Evolutionary conservation across 2,888 invertebrate species (phyloP).

Genomic region (Sesia apiformis): DNA sequence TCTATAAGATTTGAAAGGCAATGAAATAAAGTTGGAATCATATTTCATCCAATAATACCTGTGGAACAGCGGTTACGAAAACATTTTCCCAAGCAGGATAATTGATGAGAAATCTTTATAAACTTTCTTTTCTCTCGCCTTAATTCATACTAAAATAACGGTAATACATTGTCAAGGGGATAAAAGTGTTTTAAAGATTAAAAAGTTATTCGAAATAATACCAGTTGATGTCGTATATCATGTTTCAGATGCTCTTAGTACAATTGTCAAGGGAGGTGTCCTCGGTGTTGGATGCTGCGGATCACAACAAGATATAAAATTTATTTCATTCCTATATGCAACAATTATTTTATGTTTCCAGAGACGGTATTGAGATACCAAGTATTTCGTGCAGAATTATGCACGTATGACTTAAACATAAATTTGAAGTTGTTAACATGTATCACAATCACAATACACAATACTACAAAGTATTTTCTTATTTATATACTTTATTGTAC

Average conservation of each 20-base stretch:
- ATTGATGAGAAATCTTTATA: constrained; percentile 28
- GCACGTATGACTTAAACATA: no score
- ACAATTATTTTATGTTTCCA: no score
- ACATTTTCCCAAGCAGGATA: constrained; percentile 19
- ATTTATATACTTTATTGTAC: no score
- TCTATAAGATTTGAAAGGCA: constrained; percentile 4
- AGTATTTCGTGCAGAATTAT: no score
- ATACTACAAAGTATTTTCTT: no score
- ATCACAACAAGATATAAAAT: constrained; percentile 5
- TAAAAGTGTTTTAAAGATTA: constrained; percentile 7
- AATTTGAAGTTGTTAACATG: no score
- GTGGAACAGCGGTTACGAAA: constrained; percentile 20
- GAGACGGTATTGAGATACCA: no score
- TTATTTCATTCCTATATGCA: background rate
- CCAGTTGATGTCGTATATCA: constrained; percentile 21
- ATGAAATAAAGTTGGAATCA: constrained; percentile 20
- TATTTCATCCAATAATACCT: constrained; percentile 23
- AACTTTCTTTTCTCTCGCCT: constrained; percentile 18
- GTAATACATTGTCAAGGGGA: background rate
- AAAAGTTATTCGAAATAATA: constrained; percentile 13
- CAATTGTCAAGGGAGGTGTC: constrained; percentile 33
- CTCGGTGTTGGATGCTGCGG: constrained; percentile 27
- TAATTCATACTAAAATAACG: background rate
- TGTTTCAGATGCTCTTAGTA: constrained; percentile 46
- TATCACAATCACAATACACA: no score